Base-by-base conservation (phyloP, 1,140 invertebrate genomes). In the Heliconius hermathena region DNA sequence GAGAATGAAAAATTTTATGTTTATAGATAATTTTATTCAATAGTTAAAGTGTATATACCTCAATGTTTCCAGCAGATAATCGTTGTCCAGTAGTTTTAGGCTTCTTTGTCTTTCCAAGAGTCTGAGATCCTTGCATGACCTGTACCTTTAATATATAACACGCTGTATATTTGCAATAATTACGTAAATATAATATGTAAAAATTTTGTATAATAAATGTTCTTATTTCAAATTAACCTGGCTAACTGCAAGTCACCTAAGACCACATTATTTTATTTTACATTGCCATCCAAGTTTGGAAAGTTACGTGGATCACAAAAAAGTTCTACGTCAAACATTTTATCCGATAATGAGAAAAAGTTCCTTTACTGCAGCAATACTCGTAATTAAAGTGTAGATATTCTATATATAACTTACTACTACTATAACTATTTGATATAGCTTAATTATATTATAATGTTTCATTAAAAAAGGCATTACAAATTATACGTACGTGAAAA, bases 51-150 rank as follows among this genome's bases (percentile, higher is more conserved):
- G 9, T 41, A 72, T 78, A 72, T 78, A 91, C 92, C 88, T 98
- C 98, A 74, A 98, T 97, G 84, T 98, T 97, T 60, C 97, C 98
- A 79, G 98, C 98, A 54, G 98, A 99, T 88, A 98, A 97, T 76
- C 98, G 95, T 87, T 99, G 98, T 52, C 93, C 93, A 4, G 87
- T 88, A 73, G 96, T 97, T 83, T 97, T 96, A 46, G 97, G 97
- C 66, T 96, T 96, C 86, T 97, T 97, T 3, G 97, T 96, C 86
- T 97, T 97, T 41, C 96, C 96, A 76, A 97, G 91, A 16, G 96
- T 97, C 84, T 97, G 96, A 5, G 96, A 97, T 41, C 96, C 96
- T 89, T 96, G 96, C 86, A 96, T 95, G 71, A 97, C 95, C 81
- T 95, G 93, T 33, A 96, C 93, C 93, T 96, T 89, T 57, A 73